A percentile compares a stretch with the other conserved stretches of the same genome.
Conservation (phyloP, 2,113 vertebrate species). For the Chionomys nivalis region DNA sequence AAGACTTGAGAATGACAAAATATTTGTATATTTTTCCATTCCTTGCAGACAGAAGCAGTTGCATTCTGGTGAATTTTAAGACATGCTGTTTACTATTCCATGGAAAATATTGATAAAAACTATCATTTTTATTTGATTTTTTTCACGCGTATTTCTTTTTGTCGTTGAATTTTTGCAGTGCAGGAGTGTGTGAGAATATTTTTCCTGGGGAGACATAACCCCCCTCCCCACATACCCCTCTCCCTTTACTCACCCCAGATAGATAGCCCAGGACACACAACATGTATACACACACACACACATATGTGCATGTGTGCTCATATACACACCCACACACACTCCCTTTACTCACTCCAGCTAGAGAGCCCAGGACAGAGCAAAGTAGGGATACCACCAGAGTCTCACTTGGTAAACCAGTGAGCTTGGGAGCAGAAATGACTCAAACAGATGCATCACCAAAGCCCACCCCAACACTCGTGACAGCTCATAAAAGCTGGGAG, state of each 20-base stretch:
- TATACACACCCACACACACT: neutral
- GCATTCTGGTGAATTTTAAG: conserved; percentile 28
- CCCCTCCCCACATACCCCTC: too few relatives aligned
- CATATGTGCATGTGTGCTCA: too few relatives aligned
- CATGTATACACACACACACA: neutral
- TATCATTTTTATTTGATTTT: conserved; percentile 36
- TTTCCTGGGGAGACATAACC: neutral
- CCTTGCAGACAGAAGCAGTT: neutral
- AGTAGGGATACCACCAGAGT: neutral
- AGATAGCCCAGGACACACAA: too few relatives aligned
- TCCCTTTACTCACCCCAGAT: too few relatives aligned
- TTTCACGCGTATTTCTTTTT: neutral
- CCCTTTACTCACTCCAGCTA: neutral
- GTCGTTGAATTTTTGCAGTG: neutral
- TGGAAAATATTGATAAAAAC: conserved; percentile 25
- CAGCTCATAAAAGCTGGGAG: neutral
- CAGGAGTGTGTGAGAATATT: neutral
- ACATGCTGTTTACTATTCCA: conserved; percentile 11
- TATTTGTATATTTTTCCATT: neutral
- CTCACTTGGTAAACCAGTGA: neutral
- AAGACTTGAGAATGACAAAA: conserved; percentile 30
- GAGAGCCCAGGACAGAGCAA: neutral
- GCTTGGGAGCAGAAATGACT: neutral
- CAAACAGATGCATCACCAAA: neutral
- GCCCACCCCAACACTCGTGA: neutral